These are phyloP conservation scores for Coregonus suidteri DNA, from an alignment of 2,797 vertebrate genomes.

Conservation along the genomic window DNA sequence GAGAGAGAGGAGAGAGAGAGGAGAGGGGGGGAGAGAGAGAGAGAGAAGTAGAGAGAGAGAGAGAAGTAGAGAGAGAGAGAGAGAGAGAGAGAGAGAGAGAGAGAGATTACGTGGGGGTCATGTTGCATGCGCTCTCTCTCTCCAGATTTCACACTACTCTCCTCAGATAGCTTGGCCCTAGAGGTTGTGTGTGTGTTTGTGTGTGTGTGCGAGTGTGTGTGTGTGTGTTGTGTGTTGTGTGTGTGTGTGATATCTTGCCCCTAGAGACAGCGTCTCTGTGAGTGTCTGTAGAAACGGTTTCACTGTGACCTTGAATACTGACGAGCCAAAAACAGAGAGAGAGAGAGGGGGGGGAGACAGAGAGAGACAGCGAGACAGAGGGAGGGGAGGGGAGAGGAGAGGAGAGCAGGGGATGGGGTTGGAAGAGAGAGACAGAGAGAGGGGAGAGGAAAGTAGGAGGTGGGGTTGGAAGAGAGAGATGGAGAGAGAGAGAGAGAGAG, in stretches of 20 bases:
- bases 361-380: slow-evolving; percentile 16
- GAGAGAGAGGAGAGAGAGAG: too few relatives aligned
- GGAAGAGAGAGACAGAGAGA: slow-evolving; percentile 29
- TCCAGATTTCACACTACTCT: slow-evolving; percentile 17
- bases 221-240: slow-evolving; percentile 17
- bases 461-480: slow-evolving; percentile 45
- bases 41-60: too few relatives aligned
- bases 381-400: slow-evolving; percentile 25
- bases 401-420: background rate
- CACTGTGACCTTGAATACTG: slow-evolving; percentile 63
- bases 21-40: too few relatives aligned
- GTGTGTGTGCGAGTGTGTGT: background rate
- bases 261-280: slow-evolving; percentile 53
- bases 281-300: slow-evolving; percentile 49
- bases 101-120: slow-evolving; percentile 25
- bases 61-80: too few relatives aligned
- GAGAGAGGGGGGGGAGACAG: slow-evolving; percentile 41
- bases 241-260: slow-evolving; percentile 39
- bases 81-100: too few relatives aligned
- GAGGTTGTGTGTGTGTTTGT: slow-evolving; percentile 1
- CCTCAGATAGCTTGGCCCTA: slow-evolving; percentile 25
- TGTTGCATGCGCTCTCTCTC: slow-evolving; percentile 29
- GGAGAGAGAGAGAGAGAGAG: background rate
- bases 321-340: slow-evolving; percentile 8
- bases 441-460: slow-evolving; percentile 26